A percentile compares a stretch with the other conserved stretches of the same genome.
These are phyloP conservation scores for Rhombomys opimus DNA, from an alignment of 2,113 vertebrate species.

Conservation along the genomic window DNA sequence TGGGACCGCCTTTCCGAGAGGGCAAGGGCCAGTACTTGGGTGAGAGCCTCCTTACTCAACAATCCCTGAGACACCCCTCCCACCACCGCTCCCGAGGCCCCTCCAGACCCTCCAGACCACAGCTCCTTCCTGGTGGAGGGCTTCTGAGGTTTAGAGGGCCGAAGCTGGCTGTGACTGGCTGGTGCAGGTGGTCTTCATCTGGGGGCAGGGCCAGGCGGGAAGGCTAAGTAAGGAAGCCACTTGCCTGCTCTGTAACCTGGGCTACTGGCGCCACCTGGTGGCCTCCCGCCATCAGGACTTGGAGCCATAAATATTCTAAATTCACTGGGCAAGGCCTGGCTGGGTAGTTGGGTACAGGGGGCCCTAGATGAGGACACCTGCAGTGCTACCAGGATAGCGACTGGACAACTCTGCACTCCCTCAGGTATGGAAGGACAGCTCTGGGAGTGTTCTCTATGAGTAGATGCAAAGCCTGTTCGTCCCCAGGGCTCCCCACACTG, in stretches of 20 bases:
- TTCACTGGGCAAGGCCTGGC: background rate
- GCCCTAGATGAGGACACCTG: background rate
- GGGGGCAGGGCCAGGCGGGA: background rate
- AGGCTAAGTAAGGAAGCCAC: background rate
- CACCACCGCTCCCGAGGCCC: background rate
- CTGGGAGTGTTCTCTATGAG: background rate
- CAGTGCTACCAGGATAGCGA: background rate
- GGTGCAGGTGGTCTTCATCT: background rate
- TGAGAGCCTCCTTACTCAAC: slow-evolving; percentile 83
- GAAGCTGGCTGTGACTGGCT: background rate
- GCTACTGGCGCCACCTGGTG: slow-evolving; percentile 68
- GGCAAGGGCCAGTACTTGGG: slow-evolving; percentile 98
- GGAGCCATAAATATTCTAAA: background rate
- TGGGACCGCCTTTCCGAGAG: slow-evolving; percentile 97
- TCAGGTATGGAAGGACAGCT: background rate
- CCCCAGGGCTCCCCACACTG: background rate
- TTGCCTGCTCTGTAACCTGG: background rate
- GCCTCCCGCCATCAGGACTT: background rate
- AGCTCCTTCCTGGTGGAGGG: background rate
- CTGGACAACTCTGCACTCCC: background rate
- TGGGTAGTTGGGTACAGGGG: background rate
- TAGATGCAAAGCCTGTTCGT: background rate
- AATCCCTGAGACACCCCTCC: background rate
- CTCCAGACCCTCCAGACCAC: background rate
- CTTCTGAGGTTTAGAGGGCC: background rate